A percentile compares a stretch with the other conserved stretches of the same genome.
Conservation (phyloP, 2,888 invertebrate species). For the Julus scandinavius region DNA sequence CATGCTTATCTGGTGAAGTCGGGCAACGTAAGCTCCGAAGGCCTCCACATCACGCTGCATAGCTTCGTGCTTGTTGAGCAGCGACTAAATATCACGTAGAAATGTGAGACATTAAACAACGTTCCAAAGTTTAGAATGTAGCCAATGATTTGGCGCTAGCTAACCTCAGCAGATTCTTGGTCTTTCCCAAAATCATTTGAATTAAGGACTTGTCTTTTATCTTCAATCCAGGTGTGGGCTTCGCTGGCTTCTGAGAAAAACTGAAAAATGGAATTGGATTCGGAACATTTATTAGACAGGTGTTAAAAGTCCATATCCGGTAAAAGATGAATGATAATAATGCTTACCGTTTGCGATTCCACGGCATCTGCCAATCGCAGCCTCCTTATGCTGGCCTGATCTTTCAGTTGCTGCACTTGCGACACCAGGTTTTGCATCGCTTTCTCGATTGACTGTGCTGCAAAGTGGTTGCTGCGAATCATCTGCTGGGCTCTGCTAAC, state of each 20-base stretch:
- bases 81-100: constrained; percentile 66
- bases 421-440: constrained; percentile 76
- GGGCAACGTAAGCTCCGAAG: constrained; percentile 79
- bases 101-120: neutral
- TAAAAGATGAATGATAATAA: neutral
- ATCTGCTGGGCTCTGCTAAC: constrained; percentile 80
- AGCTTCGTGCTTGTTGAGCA: constrained; percentile 85
- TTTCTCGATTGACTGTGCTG: constrained; percentile 77
- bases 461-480: constrained; percentile 86
- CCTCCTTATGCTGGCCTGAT: constrained; percentile 78
- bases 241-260: constrained; percentile 91
- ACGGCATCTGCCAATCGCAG: constrained; percentile 81
- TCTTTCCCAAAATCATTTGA: constrained; percentile 89
- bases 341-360: constrained; percentile 81
- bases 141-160: neutral
- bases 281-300: neutral
- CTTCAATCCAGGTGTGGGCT: constrained; percentile 91
- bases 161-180: constrained; percentile 83
- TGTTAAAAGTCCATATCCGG: neutral
- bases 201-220: constrained; percentile 80
- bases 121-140: neutral
- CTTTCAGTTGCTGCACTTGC: constrained; percentile 77
- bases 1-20: constrained; percentile 75
- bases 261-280: constrained; percentile 66
- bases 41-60: constrained; percentile 82